Evolutionary conservation across 2,113 vertebrate genomes (phyloP), one percentile per base, ranked within the genome.

Genomic region (Menura novaehollandiae): DNA sequence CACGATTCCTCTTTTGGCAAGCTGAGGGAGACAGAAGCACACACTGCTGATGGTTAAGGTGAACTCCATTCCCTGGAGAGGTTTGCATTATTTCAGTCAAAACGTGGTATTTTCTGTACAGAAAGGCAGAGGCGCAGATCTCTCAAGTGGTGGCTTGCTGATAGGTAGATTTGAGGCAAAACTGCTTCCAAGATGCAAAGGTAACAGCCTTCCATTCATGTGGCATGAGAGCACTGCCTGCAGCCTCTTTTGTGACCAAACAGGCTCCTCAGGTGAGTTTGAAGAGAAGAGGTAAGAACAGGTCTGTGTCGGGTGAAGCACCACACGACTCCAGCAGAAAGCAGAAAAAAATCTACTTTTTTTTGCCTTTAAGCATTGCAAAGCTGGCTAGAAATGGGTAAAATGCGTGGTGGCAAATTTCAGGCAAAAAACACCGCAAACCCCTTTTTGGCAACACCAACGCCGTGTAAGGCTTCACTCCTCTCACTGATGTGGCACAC

Each of bases 91-190:
- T 80, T 86, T 63, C 55, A 52, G 27, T n/a, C 47, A 44, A 85
- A 91, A 62, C 21, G 15, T 55, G 60, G 11, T 5, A 20, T 91
- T 84, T 91, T 18, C 76, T 43, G 6, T 7, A 11, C 24, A 41
- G 67, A 86, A 83, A 26, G n/a, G n/a, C 53, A 62, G 49, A 69
- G 55, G 22, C 1, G 1, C 13, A 68, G 67, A 14, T 77, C 37
- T 93, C 85, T 86, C 67, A 73, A 90, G 58, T 37, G 47, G n/a
- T 85, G 92, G 46, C 66, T 93, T 89, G 68, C n/a, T 33, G 49
- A 85, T 17, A 77, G 35, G n/a, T 20, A 79, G 73, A 72, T 94
- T 75, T 75, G 84, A 85, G 60, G 32, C 32, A 82, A 69, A 85
- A 76, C 47, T 23, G 6, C 73, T 62, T 72, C 21, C 43, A 41